Evolutionary conservation across 2,113 vertebrate genomes (phyloP).

Genomic region (Pedetes capensis): DNA sequence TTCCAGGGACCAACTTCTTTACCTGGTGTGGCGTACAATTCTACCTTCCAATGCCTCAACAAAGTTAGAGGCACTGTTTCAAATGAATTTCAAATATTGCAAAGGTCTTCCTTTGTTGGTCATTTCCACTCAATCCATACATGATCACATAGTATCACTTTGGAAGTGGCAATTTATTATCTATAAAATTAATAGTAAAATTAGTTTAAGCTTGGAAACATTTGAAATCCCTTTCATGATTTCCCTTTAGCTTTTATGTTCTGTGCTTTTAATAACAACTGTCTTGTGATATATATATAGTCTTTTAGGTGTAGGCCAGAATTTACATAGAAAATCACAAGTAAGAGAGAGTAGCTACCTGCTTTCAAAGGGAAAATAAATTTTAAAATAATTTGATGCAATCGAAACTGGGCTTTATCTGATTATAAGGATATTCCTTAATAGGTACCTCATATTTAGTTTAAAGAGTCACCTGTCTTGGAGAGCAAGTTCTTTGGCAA

Average conservation of each 20-base stretch:
- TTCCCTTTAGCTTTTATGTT: background rate
- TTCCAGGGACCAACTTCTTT: background rate
- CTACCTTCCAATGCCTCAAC: background rate
- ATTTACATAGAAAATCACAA: slow-evolving; percentile 5
- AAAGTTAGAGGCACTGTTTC: background rate
- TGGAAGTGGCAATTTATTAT: background rate
- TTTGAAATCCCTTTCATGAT: background rate
- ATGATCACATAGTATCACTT: too few relatives aligned
- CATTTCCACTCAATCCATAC: background rate
- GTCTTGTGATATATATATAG: background rate
- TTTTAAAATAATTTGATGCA: slow-evolving; percentile 61
- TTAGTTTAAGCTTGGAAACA: background rate
- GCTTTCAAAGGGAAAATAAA: slow-evolving; percentile 49
- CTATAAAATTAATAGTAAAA: background rate
- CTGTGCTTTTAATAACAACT: slow-evolving; percentile 13
- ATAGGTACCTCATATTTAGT: background rate
- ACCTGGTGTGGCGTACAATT: background rate
- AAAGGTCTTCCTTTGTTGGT: background rate
- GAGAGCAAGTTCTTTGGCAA: background rate
- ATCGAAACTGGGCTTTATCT: slow-evolving; percentile 53
- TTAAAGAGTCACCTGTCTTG: background rate
- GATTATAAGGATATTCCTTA: slow-evolving; percentile 7
- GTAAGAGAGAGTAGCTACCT: background rate
- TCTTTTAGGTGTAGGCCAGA: background rate
- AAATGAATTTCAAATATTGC: background rate